Evolutionary conservation across 2,113 vertebrate genomes (phyloP), one percentile per base, ranked within the genome.

Genomic region (Phaethornis superciliosus): DNA sequence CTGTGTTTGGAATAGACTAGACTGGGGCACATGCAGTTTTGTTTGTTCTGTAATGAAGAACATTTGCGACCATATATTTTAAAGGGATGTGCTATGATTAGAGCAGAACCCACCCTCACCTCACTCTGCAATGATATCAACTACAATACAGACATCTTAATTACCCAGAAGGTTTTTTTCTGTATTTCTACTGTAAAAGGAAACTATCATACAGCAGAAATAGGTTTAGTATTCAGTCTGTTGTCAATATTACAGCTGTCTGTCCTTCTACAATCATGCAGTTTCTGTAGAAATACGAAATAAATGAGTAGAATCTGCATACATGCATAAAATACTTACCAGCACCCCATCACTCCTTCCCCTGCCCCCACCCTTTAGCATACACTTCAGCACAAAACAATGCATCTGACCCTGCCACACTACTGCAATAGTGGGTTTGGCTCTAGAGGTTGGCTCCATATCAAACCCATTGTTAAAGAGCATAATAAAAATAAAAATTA

Each of bases 401-500:
- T 42, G 85, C 47, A 94, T 93, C 74, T 49, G 85, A 24, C 76
- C 82, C 72, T 90, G 88, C 81, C 64, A 80, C 22, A 69, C 72
- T 64, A 92, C 90, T 84, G 44, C 85, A 84, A 86, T 88, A 83
- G 60, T 76, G 93, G 76, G 89, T 95, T 81, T 95, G 67, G 85
- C 81, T 93, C 75, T 84, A 77, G 84, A 95, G 60, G 56, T n/a
- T 97, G 93, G 93, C 88, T 90, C 80, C 40, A 44, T 91, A 90
- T 82, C 93, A 95, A 97, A 94, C n/a, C 60, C 44, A 90, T 42
- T 81, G 80, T 74, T 69, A 91, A 93, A 74, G 8, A 88, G 72
- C 24, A 83, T 86, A 93, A 94, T 54, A 94, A 92, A 95, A 93
- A 92, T 79, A 94, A 94, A 95, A 94, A 90, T 89, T 80, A 96